Evolutionary conservation across 2,113 vertebrate genomes (phyloP).

Genomic region (Pipa parva): DNA sequence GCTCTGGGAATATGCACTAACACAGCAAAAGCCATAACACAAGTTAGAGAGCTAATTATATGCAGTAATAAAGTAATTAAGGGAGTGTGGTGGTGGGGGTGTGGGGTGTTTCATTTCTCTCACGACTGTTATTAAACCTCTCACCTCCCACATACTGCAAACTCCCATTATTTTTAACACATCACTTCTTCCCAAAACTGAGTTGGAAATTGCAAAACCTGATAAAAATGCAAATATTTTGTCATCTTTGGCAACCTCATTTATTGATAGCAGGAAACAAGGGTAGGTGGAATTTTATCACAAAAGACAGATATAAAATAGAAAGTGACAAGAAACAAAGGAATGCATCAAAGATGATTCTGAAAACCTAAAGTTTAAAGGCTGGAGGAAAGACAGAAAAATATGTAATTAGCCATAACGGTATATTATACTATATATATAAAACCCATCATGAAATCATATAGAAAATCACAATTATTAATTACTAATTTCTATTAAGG

Average conservation of each 20-base stretch:
- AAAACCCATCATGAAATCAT: too few relatives aligned
- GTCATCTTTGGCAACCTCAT: not conserved
- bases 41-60: conserved; percentile 2
- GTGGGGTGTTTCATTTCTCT: conserved; percentile 1
- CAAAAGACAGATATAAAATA: not conserved
- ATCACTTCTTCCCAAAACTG: conserved; percentile 17
- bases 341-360: not conserved
- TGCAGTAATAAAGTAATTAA: conserved; percentile 13
- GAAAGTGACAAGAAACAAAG: not conserved
- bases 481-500: not conserved
- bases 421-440: too few relatives aligned
- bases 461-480: too few relatives aligned
- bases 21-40: conserved; percentile 33
- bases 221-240: conserved; percentile 9
- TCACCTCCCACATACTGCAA: conserved; percentile 13
- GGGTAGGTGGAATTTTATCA: not conserved
- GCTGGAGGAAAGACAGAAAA: too few relatives aligned
- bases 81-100: conserved; percentile 6
- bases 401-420: too few relatives aligned
- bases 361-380: too few relatives aligned
- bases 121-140: conserved; percentile 34
- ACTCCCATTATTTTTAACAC: conserved; percentile 9
- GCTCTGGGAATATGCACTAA: conserved; percentile 18
- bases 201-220: conserved; percentile 25
- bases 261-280: not conserved